Base-by-base conservation (phyloP, 2,797 vertebrate species). In the Vespertilio murinus region DNA sequence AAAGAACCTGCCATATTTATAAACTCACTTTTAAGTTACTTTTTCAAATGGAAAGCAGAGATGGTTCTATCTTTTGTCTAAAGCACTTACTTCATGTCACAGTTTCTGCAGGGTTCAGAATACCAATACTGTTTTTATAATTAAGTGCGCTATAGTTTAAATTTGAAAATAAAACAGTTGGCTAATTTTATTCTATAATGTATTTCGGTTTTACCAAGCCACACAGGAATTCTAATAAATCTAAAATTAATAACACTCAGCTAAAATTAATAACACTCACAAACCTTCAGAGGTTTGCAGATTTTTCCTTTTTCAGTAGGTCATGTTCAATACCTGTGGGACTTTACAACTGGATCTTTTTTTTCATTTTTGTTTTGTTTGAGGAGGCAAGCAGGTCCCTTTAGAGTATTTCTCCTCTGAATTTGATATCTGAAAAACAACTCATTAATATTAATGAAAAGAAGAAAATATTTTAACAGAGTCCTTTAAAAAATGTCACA, bases 161-260 rank as follows among this genome's bases (percentile, higher is more conserved):
- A 91, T 70, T 47, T 54, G 28, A 8, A 6, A 42, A 42, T 6
- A 42, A 42, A 42, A 42, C 40, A 54, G 38, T 35, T 71, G 28
- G 40, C 35, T 80, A 33, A 45, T 77, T 90, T 73, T 69, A 90
- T 65, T 88, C 67, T 52, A 20, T 8, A 49, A 75, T 8, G 8
- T 74, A 79, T 77, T 91, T 84, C 20, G 13, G 52, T 85, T 83
- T 93, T 92, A 87, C 16, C 38, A 96, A 84, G 40, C 4, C 82
- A 94, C 49, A 74, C 6, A 16, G 81, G 64, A 93, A 92, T 73
- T 86, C 59, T 61, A 95, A 56, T 42, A 56, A 71, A 45, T 69
- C 30, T 84, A 30, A 84, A 75, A 65, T 52, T 47, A 45, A 88
- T 45, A 71, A 69, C 3, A 49, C 30, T 56, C 49, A 61, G 42